phyloP scores from a whole-genome alignment of 2,797 vertebrate genomes.

The Myotis pilosus region DNA sequence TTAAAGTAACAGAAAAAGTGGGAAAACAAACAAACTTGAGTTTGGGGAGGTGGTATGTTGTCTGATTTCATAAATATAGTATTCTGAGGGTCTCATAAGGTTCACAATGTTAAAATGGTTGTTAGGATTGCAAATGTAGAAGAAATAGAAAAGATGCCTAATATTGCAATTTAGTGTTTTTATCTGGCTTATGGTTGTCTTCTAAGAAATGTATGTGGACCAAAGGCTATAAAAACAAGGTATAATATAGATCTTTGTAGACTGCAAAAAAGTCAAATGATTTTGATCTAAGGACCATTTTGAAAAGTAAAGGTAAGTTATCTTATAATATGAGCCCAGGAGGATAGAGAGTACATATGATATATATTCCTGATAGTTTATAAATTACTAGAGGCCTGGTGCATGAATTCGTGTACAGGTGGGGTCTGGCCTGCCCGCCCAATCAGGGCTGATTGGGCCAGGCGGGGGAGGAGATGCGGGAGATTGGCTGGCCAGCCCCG shows the following conservation, averaged over 20 bases:
- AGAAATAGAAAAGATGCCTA: conserved; percentile 48
- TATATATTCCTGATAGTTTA: conserved; percentile 47
- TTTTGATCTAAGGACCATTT: conserved; percentile 44
- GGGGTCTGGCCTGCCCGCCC: no score
- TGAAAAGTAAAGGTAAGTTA: conserved; percentile 61
- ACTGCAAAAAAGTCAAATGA: conserved; percentile 47
- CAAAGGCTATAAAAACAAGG: conserved; percentile 52
- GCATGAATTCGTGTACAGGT: no score
- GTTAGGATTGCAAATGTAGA: conserved; percentile 45
- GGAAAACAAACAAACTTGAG: conserved; percentile 53
- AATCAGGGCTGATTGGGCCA: no score
- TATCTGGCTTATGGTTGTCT: conserved; percentile 25
- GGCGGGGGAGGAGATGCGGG: no score
- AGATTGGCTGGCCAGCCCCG: no score
- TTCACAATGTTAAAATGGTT: conserved; percentile 32
- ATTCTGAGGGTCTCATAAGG: conserved; percentile 16
- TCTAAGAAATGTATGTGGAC: conserved; percentile 44
- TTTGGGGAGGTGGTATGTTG: not conserved
- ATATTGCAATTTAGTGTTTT: conserved; percentile 51
- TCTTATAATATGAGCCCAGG: conserved; percentile 1
- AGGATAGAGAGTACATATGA: conserved; percentile 21
- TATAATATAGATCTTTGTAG: conserved; percentile 1
- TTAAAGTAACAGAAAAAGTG: conserved; percentile 50
- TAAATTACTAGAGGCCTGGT: not conserved
- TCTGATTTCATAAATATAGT: conserved; percentile 56